Evolutionary conservation across 2,113 vertebrate genomes (phyloP).

Genomic region (Chlorodrepanis virens): DNA sequence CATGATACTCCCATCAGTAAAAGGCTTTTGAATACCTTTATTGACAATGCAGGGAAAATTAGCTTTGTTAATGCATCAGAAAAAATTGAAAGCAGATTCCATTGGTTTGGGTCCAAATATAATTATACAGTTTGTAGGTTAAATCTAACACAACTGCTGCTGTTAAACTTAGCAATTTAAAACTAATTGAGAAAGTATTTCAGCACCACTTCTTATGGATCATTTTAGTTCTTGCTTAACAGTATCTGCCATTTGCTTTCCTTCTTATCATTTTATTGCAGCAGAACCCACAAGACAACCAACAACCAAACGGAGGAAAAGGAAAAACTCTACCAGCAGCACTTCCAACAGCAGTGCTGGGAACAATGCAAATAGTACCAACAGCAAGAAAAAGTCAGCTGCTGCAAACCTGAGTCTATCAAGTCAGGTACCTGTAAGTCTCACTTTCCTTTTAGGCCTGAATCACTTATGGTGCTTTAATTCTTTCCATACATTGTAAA

Average conservation of each 20-base stretch:
- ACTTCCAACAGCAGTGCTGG: slow-evolving; percentile 92
- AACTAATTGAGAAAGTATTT: neutral
- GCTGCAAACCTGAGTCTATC: slow-evolving; percentile 94
- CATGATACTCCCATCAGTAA: neutral
- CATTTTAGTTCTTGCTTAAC: neutral
- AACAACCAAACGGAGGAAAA: slow-evolving; percentile 96
- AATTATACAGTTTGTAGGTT: neutral
- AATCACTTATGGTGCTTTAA: neutral
- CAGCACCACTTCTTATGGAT: neutral
- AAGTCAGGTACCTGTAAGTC: slow-evolving; percentile 99
- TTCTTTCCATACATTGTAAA: slow-evolving; percentile 11
- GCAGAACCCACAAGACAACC: slow-evolving; percentile 97
- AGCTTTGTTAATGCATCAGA: neutral
- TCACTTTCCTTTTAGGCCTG: slow-evolving; percentile 80
- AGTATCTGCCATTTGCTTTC: slow-evolving; percentile 32
- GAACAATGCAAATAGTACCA: slow-evolving; percentile 78
- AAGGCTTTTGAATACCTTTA: neutral
- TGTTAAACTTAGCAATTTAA: neutral
- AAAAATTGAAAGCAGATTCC: neutral
- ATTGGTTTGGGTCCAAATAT: neutral
- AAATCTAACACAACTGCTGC: neutral
- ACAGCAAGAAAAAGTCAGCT: slow-evolving; percentile 92
- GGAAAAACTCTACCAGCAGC: slow-evolving; percentile 98
- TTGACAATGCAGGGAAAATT: neutral
- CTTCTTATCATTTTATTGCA: slow-evolving; percentile 68